Evolutionary conservation across 2,888 invertebrate species (phyloP), one percentile per base, ranked within the genome.

Genomic region (Cryptocheilus praepositus): DNA sequence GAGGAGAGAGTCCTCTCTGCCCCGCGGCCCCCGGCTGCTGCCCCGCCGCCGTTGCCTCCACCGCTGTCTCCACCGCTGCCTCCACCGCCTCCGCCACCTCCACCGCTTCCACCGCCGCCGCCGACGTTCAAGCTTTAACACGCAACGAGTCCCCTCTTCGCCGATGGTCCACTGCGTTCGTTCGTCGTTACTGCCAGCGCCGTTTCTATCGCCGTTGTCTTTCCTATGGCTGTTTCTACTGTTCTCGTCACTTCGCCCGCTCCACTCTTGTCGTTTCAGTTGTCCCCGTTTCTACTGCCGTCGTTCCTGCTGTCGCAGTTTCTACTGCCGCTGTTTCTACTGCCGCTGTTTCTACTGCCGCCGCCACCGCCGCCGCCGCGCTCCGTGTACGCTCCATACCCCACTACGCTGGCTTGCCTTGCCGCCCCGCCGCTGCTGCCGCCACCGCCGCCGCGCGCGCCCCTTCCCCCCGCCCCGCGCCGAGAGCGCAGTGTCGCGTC

Each of bases 141-240:
- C 36, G 36, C 3, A 36, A 36, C 3, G 36, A 7, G 36, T 36
- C 36, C 36, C 36, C 8, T 36, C 36, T 2, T 36, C 25, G 25
- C 11, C 36, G 36, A 2, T 11, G 36, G 11, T 7, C 28, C 7
- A 28, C 28, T 7, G 7, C 28, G 4, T 28, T 28, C 28, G 28
- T n/a, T 46, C 5, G 16, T 11, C 46, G 46, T 11, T 4, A 46
- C 46, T 46, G 4, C 49, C 16, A n/a, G 2, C 49, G 49, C 13
- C 16, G 49, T 49, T 13, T 5, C 16, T 16, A n/a, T 90, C 90
- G 90, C 90, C 90, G 90, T 89, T 89, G 87, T 87, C 83, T n/a
- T n/a, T 36, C 1, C 36, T 36, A 11, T 11, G 1, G 36, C 36
- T 11, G 36, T 36, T 36, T 36, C 36, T 36, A 36, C 36, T 36